Evolutionary conservation across 2,888 invertebrate genomes (phyloP).

Genomic region (Fragum sueziense): DNA sequence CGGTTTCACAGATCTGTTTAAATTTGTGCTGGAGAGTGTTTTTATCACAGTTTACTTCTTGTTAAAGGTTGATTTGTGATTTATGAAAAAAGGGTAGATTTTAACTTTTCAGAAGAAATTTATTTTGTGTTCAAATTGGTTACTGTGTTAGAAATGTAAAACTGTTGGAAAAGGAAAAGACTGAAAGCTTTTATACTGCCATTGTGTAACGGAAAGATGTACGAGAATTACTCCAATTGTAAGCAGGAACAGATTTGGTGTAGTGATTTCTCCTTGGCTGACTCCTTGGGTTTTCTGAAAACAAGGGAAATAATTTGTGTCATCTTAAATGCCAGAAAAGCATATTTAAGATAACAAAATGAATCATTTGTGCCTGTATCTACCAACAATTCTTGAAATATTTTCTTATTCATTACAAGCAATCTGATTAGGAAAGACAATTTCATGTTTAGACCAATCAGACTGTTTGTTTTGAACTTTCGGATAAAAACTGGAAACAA

Average conservation of each 20-base stretch:
- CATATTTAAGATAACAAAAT: too few relatives aligned
- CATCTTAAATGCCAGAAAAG: too few relatives aligned
- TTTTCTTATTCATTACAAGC: too few relatives aligned
- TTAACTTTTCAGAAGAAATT: not conserved
- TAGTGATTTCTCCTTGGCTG: not conserved
- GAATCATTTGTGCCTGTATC: too few relatives aligned
- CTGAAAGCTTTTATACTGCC: not conserved
- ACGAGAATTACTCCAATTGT: not conserved
- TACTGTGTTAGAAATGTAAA: not conserved
- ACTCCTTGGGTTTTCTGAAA: not conserved
- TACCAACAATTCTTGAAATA: too few relatives aligned
- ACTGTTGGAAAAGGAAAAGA: not conserved
- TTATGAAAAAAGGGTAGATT: not conserved
- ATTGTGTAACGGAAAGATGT: not conserved
- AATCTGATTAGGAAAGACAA: too few relatives aligned
- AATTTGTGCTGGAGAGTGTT: not conserved
- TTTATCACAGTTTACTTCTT: constrained; percentile 9
- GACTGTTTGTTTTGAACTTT: too few relatives aligned
- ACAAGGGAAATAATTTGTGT: too few relatives aligned
- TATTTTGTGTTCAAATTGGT: not conserved
- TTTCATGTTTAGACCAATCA: too few relatives aligned
- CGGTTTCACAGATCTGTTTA: not conserved
- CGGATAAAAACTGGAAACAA: too few relatives aligned
- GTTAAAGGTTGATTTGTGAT: not conserved
- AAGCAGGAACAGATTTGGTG: not conserved